phyloP scores from a whole-genome alignment of 2,113 vertebrate genomes.

The Daubentonia madagascariensis region DNA sequence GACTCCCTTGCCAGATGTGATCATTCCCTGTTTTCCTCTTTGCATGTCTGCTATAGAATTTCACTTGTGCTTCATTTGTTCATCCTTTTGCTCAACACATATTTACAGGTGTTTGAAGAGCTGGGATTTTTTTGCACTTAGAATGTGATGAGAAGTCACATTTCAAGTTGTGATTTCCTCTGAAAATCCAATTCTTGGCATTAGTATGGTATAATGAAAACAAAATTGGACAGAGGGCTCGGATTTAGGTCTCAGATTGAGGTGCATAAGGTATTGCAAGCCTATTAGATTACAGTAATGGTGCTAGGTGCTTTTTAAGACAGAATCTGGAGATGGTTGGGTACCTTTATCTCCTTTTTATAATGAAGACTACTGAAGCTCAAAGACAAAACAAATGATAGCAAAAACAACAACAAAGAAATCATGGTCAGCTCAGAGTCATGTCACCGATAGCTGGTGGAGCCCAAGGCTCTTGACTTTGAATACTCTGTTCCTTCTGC shows the following conservation, averaged over 20 bases:
- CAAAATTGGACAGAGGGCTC: background rate
- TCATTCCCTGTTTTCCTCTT: no score
- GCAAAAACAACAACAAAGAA: background rate
- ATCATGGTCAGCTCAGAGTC: accelerated
- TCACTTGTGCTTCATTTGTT: background rate
- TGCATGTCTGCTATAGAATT: accelerated
- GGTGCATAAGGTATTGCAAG: background rate
- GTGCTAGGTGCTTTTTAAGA: background rate
- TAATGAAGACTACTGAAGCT: background rate
- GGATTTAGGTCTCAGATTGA: background rate
- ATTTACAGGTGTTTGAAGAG: background rate
- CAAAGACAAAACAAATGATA: background rate
- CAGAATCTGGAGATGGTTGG: background rate
- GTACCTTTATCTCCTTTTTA: background rate
- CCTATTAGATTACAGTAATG: background rate
- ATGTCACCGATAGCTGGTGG: accelerated
- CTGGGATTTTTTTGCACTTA: background rate
- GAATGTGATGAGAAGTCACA: background rate
- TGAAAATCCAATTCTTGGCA: background rate
- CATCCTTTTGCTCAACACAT: background rate
- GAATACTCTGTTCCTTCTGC: background rate
- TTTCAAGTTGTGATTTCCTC: background rate
- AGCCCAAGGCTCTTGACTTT: background rate
- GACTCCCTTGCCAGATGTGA: background rate
- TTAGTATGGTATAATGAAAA: background rate